Percentiles rank a stretch among this genome's conserved stretches.
Conservation (phyloP, 2,888 invertebrate species). For the Apamea anceps region DNA sequence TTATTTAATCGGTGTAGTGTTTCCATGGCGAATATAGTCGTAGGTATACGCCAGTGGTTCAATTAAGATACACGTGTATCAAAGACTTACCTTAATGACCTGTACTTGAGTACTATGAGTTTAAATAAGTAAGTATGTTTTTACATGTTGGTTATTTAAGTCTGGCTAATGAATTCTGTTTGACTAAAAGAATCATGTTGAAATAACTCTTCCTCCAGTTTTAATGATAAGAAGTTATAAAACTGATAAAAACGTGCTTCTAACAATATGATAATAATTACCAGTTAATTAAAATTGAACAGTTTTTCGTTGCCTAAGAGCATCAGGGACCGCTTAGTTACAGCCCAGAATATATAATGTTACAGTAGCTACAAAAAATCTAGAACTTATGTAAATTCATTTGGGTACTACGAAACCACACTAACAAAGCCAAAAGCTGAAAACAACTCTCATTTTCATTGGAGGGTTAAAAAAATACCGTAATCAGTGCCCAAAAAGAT, state of each 20-base stretch:
- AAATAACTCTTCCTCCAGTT: neutral
- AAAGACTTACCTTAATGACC: conserved; percentile 44
- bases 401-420: neutral
- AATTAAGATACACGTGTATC: conserved; percentile 44
- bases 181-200: neutral
- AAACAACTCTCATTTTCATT: conserved; percentile 31
- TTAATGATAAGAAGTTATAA: neutral
- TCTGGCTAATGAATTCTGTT: conserved; percentile 1
- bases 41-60: conserved; percentile 18
- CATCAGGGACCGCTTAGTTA: neutral
- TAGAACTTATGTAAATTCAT: neutral
- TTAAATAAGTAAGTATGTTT: too few species aligned
- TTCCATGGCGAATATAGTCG: conserved; percentile 1
- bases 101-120: neutral
- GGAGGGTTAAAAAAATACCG: neutral
- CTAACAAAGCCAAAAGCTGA: neutral
- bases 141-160: neutral
- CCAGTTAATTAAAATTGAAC: neutral
- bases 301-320: neutral
- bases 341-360: neutral
- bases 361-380: neutral
- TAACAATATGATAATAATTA: neutral
- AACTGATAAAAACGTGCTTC: neutral
- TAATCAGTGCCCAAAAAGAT: conserved; percentile 36
- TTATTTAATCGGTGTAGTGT: conserved; percentile 44